Evolutionary conservation across 2,888 invertebrate genomes (phyloP).

Genomic region (Drosophila sordidula): DNA sequence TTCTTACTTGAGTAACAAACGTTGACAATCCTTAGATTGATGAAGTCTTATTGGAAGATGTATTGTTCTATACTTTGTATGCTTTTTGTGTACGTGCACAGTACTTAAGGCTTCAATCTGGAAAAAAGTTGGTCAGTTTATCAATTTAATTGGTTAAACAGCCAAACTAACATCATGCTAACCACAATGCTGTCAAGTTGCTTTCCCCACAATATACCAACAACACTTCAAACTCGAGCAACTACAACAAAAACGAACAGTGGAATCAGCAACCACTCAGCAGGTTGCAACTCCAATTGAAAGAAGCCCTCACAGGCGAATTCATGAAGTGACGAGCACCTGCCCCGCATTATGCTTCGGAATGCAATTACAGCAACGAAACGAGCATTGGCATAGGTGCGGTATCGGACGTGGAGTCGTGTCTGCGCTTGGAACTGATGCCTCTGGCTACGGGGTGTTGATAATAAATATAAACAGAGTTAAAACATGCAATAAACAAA

Average conservation of each 20-base stretch:
- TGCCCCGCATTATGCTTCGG: conserved; percentile 47
- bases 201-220: conserved; percentile 47
- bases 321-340: conserved; percentile 5
- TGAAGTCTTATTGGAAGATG: too few species aligned
- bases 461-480: conserved; percentile 76
- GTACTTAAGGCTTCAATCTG: too few species aligned
- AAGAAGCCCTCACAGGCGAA: conserved; percentile 24
- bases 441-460: conserved; percentile 55
- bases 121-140: neutral
- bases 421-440: conserved; percentile 7
- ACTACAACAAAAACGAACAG: conserved; percentile 15
- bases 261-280: conserved; percentile 27
- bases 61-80: neutral
- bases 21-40: too few species aligned
- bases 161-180: conserved; percentile 19
- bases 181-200: conserved; percentile 52
- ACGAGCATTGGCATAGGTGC: conserved; percentile 34
- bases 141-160: neutral
- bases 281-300: conserved; percentile 58
- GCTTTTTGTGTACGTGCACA: too few species aligned
- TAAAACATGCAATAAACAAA: conserved; percentile 78
- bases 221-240: conserved; percentile 55
- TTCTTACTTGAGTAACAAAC: too few species aligned
- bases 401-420: neutral
- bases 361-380: conserved; percentile 66